phyloP scores from a whole-genome alignment of 2,113 vertebrate genomes.

The Thunnus maccoyii region DNA sequence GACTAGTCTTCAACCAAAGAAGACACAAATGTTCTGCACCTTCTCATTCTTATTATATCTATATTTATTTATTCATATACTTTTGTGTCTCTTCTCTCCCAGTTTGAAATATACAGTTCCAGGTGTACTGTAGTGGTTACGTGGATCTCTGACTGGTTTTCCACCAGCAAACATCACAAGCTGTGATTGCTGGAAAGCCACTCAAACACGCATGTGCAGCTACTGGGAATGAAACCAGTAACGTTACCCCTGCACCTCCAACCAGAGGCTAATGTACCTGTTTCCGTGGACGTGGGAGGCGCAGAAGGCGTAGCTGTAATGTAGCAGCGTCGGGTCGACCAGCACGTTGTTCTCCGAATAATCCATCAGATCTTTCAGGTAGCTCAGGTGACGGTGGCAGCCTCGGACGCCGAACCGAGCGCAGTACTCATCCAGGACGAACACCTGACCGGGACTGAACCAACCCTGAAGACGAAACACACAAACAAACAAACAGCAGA shows the following conservation, averaged over 20 bases:
- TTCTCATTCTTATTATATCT: neutral
- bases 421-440: slow-evolving; percentile 97
- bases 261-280: slow-evolving; percentile 79
- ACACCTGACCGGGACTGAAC: slow-evolving; percentile 99
- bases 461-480: slow-evolving; percentile 88
- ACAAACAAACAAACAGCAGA: neutral
- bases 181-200: too few species aligned
- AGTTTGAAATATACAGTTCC: too few species aligned
- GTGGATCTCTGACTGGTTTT: neutral
- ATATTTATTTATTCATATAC: neutral
- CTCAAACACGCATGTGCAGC: neutral
- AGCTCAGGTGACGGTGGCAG: slow-evolving; percentile 96
- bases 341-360: slow-evolving; percentile 91
- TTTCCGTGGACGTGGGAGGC: slow-evolving; percentile 98
- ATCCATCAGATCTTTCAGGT: slow-evolving; percentile 94
- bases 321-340: slow-evolving; percentile 96
- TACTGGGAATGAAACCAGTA: too few species aligned
- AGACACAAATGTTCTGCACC: too few species aligned
- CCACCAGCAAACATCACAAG: neutral
- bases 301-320: slow-evolving; percentile 99
- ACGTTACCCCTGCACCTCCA: too few species aligned
- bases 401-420: slow-evolving; percentile 95
- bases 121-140: too few species aligned
- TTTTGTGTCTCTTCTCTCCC: too few species aligned
- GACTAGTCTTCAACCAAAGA: too few species aligned